Evolutionary conservation across 2,888 invertebrate species (phyloP).

Genomic region (Myopa tessellatipennis): DNA sequence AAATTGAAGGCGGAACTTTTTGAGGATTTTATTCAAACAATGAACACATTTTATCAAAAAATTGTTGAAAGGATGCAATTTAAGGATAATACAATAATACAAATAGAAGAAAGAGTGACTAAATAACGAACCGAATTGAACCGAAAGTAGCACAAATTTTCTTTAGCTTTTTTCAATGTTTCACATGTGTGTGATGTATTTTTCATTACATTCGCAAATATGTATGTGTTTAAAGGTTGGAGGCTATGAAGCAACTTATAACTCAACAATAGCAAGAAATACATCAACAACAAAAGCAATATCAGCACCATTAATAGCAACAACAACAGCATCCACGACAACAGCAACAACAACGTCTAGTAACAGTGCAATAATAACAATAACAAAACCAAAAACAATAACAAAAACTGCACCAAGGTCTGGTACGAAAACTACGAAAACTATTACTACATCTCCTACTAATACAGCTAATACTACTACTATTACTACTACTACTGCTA

Average conservation of each 20-base stretch:
- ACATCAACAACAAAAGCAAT: background rate
- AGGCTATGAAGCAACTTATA: conserved; percentile 25
- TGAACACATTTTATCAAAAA: no score
- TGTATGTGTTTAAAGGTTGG: conserved; percentile 27
- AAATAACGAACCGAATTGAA: no score
- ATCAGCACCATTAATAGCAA: background rate
- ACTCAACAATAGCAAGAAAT: conserved; percentile 2
- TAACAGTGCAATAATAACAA: background rate
- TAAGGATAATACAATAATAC: no score
- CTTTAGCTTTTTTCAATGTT: background rate
- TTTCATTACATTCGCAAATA: background rate
- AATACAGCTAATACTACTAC: conserved; percentile 28
- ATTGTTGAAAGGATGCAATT: no score
- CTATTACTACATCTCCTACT: conserved; percentile 19
- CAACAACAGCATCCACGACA: background rate
- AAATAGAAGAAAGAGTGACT: no score
- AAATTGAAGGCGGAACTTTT: no score
- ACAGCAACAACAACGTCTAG: conserved; percentile 3
- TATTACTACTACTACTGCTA: conserved; percentile 5
- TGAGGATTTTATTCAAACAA: no score
- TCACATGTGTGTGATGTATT: background rate
- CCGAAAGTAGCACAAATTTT: background rate
- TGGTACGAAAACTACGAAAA: conserved; percentile 10
- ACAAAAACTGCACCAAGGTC: background rate
- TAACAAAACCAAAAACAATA: background rate